Conservation (phyloP, 2,888 invertebrate genomes). For the Chrysolina americana region DNA sequence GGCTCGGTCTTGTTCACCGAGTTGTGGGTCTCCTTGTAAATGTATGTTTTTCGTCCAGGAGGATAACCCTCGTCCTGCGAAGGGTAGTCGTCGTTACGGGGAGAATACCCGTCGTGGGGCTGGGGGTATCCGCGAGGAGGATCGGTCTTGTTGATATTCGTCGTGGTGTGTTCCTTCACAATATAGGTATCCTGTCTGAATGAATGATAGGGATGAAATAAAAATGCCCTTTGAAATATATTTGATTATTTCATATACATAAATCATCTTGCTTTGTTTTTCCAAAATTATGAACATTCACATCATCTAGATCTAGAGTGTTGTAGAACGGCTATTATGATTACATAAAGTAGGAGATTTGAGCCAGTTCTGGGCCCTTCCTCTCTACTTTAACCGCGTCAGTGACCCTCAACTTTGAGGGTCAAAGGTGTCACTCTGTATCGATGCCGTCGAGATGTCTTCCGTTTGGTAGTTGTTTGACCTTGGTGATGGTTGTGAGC, state of each 20-base stretch:
- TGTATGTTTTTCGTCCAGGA: constrained; percentile 60
- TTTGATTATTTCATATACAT: no score
- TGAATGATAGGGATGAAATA: constrained; percentile 13
- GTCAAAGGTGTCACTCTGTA: no score
- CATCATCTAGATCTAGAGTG: no score
- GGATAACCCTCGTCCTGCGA: constrained; percentile 46
- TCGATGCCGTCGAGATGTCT: no score
- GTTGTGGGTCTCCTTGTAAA: constrained; percentile 54
- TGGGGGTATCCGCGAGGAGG: constrained; percentile 24
- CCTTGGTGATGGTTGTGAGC: no score
- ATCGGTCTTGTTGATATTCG: constrained; percentile 45
- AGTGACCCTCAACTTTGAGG: no score
- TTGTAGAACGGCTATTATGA: no score
- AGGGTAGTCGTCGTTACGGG: constrained; percentile 37
- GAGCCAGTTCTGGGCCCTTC: no score
- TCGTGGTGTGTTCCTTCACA: constrained; percentile 53
- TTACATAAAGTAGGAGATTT: no score
- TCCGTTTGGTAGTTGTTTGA: no score
- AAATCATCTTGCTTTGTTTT: background rate
- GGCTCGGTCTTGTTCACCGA: constrained; percentile 51
- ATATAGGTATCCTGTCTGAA: constrained; percentile 60
- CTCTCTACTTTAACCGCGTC: no score
- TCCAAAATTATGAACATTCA: background rate
- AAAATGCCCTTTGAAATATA: no score
- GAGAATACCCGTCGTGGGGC: constrained; percentile 4